Evolutionary conservation across 1,140 invertebrate species (phyloP).

Genomic region (Megalopta genalis): DNA sequence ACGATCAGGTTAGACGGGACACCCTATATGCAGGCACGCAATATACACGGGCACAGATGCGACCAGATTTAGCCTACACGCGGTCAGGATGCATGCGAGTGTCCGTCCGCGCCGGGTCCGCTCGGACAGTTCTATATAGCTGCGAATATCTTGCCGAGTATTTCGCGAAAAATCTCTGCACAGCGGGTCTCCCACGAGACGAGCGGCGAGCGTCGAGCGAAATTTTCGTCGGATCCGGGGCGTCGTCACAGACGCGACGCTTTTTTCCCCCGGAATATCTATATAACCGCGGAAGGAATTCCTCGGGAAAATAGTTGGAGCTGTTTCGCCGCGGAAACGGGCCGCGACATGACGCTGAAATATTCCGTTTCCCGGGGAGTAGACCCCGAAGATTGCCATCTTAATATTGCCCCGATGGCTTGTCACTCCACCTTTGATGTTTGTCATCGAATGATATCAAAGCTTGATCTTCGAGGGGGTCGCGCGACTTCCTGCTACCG

Average conservation of each 20-base stretch:
- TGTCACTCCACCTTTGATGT: background rate
- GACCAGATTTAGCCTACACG: background rate
- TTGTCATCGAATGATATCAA: background rate
- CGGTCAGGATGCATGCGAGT: constrained; percentile 6
- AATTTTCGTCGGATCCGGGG: constrained; percentile 15
- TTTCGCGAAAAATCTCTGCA: constrained; percentile 13
- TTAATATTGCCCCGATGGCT: background rate
- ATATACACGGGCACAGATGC: background rate
- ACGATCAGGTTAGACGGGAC: background rate
- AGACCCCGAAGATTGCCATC: background rate
- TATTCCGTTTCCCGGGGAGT: background rate
- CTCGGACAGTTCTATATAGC: constrained; percentile 12
- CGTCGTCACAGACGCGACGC: background rate
- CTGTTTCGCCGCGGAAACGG: background rate
- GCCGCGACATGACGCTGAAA: too few relatives aligned
- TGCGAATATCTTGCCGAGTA: background rate
- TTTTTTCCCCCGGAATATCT: background rate
- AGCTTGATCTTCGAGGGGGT: background rate
- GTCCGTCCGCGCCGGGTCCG: background rate
- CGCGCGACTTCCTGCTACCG: background rate
- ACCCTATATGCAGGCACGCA: background rate
- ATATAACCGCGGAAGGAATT: constrained; percentile 1
- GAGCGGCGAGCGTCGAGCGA: background rate
- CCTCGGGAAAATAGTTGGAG: background rate
- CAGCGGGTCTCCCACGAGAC: background rate